phyloP scores from a whole-genome alignment of 2,888 invertebrate genomes.

The Pachymerium ferrugineum region DNA sequence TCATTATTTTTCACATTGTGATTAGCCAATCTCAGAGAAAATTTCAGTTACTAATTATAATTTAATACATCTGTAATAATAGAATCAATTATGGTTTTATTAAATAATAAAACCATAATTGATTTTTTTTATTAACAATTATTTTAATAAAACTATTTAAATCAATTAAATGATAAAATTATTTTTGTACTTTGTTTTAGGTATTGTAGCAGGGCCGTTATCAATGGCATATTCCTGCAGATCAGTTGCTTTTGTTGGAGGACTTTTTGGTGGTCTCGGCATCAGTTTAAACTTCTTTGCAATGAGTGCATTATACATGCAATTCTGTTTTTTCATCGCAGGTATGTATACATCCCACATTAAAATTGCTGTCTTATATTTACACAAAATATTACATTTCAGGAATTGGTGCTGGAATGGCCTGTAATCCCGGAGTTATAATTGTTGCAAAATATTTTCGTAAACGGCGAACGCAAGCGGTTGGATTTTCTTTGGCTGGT shows the following conservation, averaged over 20 bases:
- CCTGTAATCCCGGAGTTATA: conserved; percentile 59
- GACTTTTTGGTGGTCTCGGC: conserved; percentile 64
- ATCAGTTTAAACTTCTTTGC: conserved; percentile 65
- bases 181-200: too few relatives aligned
- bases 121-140: too few relatives aligned
- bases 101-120: too few relatives aligned
- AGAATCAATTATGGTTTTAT: too few relatives aligned
- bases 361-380: too few relatives aligned
- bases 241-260: conserved; percentile 65
- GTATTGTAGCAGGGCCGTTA: conserved; percentile 65
- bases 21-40: too few relatives aligned
- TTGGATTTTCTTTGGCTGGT: conserved; percentile 67
- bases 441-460: conserved; percentile 63
- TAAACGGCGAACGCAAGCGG: conserved; percentile 61
- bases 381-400: too few relatives aligned
- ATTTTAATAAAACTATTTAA: too few relatives aligned
- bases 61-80: too few relatives aligned
- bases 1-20: too few relatives aligned
- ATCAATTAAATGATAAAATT: too few relatives aligned
- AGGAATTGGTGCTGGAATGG: conserved; percentile 41
- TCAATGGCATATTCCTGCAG: conserved; percentile 61
- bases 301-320: conserved; percentile 60
- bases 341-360: conserved; percentile 55
- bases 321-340: conserved; percentile 65
- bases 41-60: too few relatives aligned